Evolutionary conservation across 1,140 invertebrate species (phyloP), one percentile per base, ranked within the genome.

Genomic region (Anoplophora glabripennis): DNA sequence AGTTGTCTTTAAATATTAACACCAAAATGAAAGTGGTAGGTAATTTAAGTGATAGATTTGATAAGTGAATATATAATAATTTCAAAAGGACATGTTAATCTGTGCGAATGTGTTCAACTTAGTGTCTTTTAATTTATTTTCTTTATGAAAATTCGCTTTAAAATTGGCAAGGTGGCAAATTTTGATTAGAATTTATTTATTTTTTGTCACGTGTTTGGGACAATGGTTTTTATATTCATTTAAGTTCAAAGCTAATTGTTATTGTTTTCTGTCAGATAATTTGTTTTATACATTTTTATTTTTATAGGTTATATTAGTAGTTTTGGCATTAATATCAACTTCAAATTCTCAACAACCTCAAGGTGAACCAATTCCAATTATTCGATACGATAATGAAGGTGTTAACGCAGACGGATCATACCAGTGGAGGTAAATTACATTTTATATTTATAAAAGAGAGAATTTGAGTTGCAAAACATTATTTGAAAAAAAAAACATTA

Each of bases 1-100:
- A 61, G 59, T 61, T 41, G n/a, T 36, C 33, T 58, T 38, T 18
- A 11, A 36, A 41, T 37, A 54, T 46, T 46, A 46, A 59, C 44
- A 44, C 33, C 48, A 52, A 61, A 56, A 61, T 61, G 59, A 61
- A 61, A 55, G 53, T 56, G 59, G 53, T 57, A 52, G 59, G 53
- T 57, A 52, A 53, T 47, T 61, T 35, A 33, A 18, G 18, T 37
- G 14, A n/a, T 49, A 35, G 14, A 14, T 35, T 15, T 33, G 10
- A 33, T 49, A 35, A 37, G 28, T 49, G 35, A 1, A 37, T 37
- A 11, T 34, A 10, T 33, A 21, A 21, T 48, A 12, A 17, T 21
- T 28, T 15, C 10, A 48, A 12, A 28, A 12, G 21, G 14, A 18
- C 12, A 17, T 17, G 8, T 53, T 3, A 3, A 17, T 11, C 37